Base-by-base conservation (phyloP, 2,888 invertebrate genomes). In the Amaurobius ferox region DNA sequence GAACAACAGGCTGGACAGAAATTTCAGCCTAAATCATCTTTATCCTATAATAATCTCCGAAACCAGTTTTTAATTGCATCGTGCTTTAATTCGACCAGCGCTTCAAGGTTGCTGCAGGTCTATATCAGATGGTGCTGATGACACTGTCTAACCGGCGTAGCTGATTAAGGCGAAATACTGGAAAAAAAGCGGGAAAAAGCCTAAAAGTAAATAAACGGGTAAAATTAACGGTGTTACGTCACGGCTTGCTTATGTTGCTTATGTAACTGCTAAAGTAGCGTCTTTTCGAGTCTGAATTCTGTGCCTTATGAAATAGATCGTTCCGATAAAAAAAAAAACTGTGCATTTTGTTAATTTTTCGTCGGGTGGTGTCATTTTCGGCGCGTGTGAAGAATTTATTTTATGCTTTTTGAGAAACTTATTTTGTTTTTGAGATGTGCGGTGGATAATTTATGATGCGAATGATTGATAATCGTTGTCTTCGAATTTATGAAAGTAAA, bases 241-340 rank as follows among this genome's bases (percentile, higher is more conserved):
- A 19, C 44, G 44, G 39, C 26, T 23, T 32, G 39, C 40, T 68
- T 64, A 32, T 28, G 19, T 40, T 32, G 32, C 29, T 48, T n/a
- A n/a, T n/a, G n/a, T n/a, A n/a, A n/a, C 62, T 76, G 81, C 81
- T 71, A 83, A 83, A 71, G 70, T 76, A 68, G 81, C 81, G 81
- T 83, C 81, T 83, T 70, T 23, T 6, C 5, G 2, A 7, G 44
- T 16, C 26, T 23, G 55, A 70, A n/a, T 73, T 32, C 71, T 74
- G 74, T 70, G 70, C 76, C 68, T 81, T 74, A 23, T 26, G 29
- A 30, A 67, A 11, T n/a, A 30, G 16, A n/a, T 11, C n/a, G 19
- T n/a, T 16, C 9, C 9, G 64, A 79, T 79, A 79, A 78, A 68
- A 61, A 48, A 16, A 44, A n/a, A 2, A 16, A 44, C 16, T 16